Conservation (phyloP, 2,113 vertebrate species). For the Trematomus loennbergii region DNA sequence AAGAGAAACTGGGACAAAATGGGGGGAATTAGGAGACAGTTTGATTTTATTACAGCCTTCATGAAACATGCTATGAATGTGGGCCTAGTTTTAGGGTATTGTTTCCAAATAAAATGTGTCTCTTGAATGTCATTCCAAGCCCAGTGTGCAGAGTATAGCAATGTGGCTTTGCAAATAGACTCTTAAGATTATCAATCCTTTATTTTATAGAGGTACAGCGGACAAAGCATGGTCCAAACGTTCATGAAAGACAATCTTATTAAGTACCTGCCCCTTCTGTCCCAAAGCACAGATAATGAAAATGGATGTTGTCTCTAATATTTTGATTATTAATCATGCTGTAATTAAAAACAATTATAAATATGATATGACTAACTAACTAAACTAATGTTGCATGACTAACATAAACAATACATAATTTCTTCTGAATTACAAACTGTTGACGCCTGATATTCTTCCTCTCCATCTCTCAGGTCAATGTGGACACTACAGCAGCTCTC, state of each 20-base stretch:
- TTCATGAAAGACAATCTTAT: not conserved
- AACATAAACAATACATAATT: constrained; percentile 11
- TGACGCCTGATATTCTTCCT: not conserved
- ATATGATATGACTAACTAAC: no score
- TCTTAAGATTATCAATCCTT: not conserved
- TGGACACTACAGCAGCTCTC: constrained; percentile 60
- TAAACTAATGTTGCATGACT: not conserved
- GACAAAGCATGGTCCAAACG: not conserved
- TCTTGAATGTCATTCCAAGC: constrained; percentile 31
- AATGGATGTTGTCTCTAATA: not conserved
- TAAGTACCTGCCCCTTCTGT: not conserved
- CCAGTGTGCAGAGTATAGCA: not conserved
- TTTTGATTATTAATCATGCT: not conserved
- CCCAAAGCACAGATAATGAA: not conserved
- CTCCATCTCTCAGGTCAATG: constrained; percentile 70
- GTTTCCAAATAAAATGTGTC: constrained; percentile 47
- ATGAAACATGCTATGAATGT: constrained; percentile 18
- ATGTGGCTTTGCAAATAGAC: not conserved
- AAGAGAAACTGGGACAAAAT: not conserved
- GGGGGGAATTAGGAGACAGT: not conserved
- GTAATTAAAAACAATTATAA: not conserved
- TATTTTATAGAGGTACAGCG: not conserved
- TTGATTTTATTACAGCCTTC: not conserved
- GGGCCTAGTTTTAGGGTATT: not conserved
- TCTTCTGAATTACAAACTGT: constrained; percentile 3